A percentile compares a stretch with the other conserved stretches of the same genome.
These are phyloP conservation scores for Neodiprion pinetum DNA, from an alignment of 1,140 invertebrate species.

Conservation along the genomic window DNA sequence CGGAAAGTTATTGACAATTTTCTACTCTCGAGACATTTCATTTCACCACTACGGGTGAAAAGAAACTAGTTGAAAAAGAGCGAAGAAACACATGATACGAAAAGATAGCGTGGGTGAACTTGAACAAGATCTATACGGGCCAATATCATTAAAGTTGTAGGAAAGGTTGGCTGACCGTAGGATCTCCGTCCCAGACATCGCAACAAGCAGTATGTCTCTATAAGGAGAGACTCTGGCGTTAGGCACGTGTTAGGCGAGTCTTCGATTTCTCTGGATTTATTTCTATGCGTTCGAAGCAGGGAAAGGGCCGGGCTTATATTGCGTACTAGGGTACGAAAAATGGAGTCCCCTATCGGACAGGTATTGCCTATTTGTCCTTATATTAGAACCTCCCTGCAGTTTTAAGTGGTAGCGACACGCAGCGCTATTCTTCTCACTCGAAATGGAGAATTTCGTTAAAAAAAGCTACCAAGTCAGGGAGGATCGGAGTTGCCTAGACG, in stretches of 20 bases:
- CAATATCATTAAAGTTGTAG: conserved; percentile 16
- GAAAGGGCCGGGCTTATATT: too few species aligned
- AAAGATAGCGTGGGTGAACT: neutral
- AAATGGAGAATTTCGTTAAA: too few species aligned
- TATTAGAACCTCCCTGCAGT: neutral
- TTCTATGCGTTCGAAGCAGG: neutral
- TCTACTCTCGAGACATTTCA: too few species aligned
- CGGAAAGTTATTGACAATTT: too few species aligned
- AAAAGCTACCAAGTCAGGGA: too few species aligned
- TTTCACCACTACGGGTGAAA: too few species aligned
- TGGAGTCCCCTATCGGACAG: neutral
- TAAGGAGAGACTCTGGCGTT: neutral
- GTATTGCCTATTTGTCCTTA: conserved; percentile 1
- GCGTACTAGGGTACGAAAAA: neutral
- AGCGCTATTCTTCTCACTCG: too few species aligned
- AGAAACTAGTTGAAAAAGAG: too few species aligned
- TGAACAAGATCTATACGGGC: conserved; percentile 1
- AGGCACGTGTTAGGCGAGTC: neutral
- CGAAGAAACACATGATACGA: neutral
- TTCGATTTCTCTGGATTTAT: conserved; percentile 10
- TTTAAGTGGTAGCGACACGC: neutral
- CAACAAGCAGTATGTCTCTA: conserved; percentile 11
- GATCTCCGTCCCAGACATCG: neutral
- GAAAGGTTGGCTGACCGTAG: neutral
- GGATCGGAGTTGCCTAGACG: too few species aligned